These are phyloP conservation scores for Craseonycteris thonglongyai DNA, from an alignment of 2,113 vertebrate species.

Conservation along the genomic window DNA sequence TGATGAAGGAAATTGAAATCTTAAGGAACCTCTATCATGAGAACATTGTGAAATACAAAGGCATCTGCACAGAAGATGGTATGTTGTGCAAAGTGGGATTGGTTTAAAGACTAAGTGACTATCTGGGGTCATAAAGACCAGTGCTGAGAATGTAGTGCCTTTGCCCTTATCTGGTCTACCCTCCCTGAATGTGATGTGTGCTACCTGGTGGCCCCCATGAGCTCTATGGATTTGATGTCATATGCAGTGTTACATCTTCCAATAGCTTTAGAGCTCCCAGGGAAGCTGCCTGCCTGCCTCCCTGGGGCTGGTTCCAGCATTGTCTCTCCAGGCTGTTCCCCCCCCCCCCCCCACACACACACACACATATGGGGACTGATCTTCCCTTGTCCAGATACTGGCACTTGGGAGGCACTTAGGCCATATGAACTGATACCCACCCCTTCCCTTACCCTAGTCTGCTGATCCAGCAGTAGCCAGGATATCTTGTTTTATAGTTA, in stretches of 20 bases:
- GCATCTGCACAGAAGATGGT: conserved; percentile 97
- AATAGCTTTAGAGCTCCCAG: neutral
- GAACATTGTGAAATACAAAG: conserved; percentile 98
- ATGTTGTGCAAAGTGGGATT: neutral
- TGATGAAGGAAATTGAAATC: conserved; percentile 94
- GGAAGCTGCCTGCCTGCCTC: neutral
- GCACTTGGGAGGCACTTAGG: too few relatives aligned
- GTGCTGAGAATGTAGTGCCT: too few relatives aligned
- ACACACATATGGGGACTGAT: neutral
- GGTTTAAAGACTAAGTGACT: neutral
- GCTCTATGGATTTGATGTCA: rapidly evolving
- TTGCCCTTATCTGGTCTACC: neutral
- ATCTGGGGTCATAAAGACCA: neutral
- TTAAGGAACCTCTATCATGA: conserved; percentile 95
- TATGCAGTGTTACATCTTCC: rapidly evolving
- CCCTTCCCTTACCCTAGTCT: neutral
- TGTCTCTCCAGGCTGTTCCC: neutral
- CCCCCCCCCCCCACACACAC: neutral
- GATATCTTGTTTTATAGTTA: neutral
- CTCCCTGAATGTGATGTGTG: too few relatives aligned
- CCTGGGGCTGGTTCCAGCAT: neutral
- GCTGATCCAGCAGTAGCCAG: neutral
- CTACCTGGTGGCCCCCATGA: neutral
- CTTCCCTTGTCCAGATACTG: neutral
- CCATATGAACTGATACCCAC: rapidly evolving